Evolutionary conservation across 1,140 invertebrate genomes (phyloP), one percentile per base, ranked within the genome.

Genomic region (Drosophila lacertosa): DNA sequence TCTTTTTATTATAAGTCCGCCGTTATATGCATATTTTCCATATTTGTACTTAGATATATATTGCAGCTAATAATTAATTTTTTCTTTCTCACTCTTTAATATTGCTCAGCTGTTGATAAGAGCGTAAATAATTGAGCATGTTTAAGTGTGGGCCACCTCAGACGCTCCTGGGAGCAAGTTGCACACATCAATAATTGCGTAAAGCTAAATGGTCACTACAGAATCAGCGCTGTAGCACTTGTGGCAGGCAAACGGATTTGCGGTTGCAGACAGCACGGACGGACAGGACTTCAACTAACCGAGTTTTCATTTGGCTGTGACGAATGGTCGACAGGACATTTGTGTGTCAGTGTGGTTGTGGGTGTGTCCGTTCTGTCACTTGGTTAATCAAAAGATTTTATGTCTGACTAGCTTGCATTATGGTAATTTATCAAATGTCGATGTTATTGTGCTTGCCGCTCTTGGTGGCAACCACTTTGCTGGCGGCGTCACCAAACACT

Each of bases 321-420:
- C 47, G 62, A 66, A 66, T 71, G 68, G 40, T 26, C 47, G 13
- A 35, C 40, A 3, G 48, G 22, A 20, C 24, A 42, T 45, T 24
- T 58, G 32, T 40, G 44, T 26, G 42, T 55, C 15, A 3, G n/a
- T 13, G 42, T 48, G 18, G 20, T 22, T 7, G 26, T 54, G 45
- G 33, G 20, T 26, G 39, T 16, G 26, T 48, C 22, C 22, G 13
- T 42, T 29, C 53, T 66, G 73, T 55, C 60, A 60, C 20, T 40
- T 72, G 66, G 65, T 67, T 80, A 89, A 86, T 89, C 84, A 89
- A 79, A 76, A 66, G 74, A 82, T 89, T 89, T 89, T 58, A 84
- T 77, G 83, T 74, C 60, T 82, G 86, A 82, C 77, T 89, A 78
- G 59, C 53, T 67, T 54, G 65, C 69, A 74, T 86, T 89, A 89